Evolutionary conservation across 2,797 vertebrate species (phyloP), one percentile per base, ranked within the genome.

Genomic region (Cynopterus sphinx): DNA sequence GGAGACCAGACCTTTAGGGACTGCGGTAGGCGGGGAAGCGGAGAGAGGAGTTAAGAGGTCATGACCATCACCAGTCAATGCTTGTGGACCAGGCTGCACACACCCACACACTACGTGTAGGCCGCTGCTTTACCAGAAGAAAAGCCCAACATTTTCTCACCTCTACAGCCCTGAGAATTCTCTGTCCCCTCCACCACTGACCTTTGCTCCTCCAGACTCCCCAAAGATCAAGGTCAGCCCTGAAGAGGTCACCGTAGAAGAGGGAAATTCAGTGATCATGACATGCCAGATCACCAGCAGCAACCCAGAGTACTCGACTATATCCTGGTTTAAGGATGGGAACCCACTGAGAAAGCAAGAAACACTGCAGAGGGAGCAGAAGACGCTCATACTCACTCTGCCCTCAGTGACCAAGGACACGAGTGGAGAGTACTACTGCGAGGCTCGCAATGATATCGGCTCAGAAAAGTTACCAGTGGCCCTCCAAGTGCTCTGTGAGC

Each of bases 401-500:
- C 0, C 3, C 1, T 0, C 3, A 0, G 95, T 86, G 86, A 90
- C 78, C 88, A 97, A 49, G 87, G 9, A 24, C 8, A 75, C 61
- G 65, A 24, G 46, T 5, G 97, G 97, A 39, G 61, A 21, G 22
- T 98, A 98, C 86, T 2, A 0, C 1, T 98, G 97, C 61, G 5
- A 19, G 33, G 92, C n/a, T 68, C 2, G 0, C 31, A 98, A 93
- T 1, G 0, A 17, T 0, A 0, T 96, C 6, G 97, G 96, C 79
- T 0, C 0, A 16, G 28, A 17, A 41, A 0, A 0, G 28, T 97
- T 94, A 0, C 19, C 82, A 17, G 96, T 96, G 90, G 2, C 3
- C 6, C 75, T 98, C 22, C 68, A 65, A 6, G 97, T 98, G 21
- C 68, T 22, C 17, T 96, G 97, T 98, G 95, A 98, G 97, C 77